Evolutionary conservation across 2,113 vertebrate genomes (phyloP), one percentile per base, ranked within the genome.

Genomic region (Nibea coibor): DNA sequence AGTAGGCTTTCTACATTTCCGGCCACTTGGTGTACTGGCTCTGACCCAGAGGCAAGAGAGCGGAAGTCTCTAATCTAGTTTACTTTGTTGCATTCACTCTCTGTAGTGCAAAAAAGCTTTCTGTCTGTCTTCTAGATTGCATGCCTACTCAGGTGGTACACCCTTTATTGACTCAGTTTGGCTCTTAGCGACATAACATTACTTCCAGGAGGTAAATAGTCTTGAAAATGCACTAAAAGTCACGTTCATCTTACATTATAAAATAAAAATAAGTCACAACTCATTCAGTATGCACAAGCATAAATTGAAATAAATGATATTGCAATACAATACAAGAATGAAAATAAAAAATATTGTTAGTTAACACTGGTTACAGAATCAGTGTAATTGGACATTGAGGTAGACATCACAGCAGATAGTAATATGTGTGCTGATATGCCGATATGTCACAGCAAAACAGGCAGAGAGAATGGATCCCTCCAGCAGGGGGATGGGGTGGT

Each of bases 1-100:
- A 39, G 9, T 45, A 14, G 43, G 12, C 22, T 48, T 62, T 48
- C 11, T 54, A 53, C 14, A 22, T 72, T 39, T 66, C 26, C 5
- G 35, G 47, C 19, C 45, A 54, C 20, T 71, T 53, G 26, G 48
- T 75, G 39, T 65, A 48, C 54, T 50, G 45, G 28, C 20, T 81
- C 20, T 51, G 19, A 63, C 56, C 26, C 22, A 72, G 28, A 67
- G 72, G 28, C 26, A 77, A 67, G 24, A 4, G 4, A 71, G 47
- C 72, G 22, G 42, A 72, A 76, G 56, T 85, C 45, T 42, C 67
- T 68, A 57, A 80, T 62, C 28, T 24, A 54, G 39, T 78, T 67
- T 71, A 16, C 45, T 53, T 62, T 35, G 26, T 26, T 48, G n/a
- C 47, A 61, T 75, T 66, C n/a, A 45, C 31, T 67, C 35, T 63